These are phyloP conservation scores for Acomys russatus DNA, from an alignment of 2,797 vertebrate species.

Conservation along the genomic window DNA sequence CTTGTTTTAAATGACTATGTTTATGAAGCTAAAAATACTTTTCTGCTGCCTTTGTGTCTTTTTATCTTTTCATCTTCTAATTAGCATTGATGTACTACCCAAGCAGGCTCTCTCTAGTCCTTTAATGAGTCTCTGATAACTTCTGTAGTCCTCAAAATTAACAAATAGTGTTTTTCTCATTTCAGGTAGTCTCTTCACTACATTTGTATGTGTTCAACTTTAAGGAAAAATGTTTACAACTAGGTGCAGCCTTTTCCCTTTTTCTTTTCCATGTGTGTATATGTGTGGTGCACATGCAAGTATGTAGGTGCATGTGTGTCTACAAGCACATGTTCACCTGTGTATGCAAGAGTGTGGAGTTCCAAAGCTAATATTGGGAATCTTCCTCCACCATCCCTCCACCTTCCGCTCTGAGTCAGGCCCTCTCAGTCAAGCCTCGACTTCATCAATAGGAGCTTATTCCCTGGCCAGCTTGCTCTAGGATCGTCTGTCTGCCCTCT, in stretches of 20 bases:
- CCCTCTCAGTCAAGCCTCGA: neutral
- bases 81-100: neutral
- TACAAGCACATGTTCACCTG: neutral
- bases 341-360: too few species aligned
- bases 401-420: neutral
- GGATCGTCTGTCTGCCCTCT: neutral
- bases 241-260: neutral
- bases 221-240: constrained; percentile 33
- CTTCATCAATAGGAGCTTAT: neutral
- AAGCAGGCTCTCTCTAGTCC: neutral
- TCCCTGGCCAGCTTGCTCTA: neutral
- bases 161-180: neutral
- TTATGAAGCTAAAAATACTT: constrained; percentile 39
- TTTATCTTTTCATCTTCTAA: neutral
- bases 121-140: constrained; percentile 10
- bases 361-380: neutral
- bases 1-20: constrained; percentile 32
- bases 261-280: neutral
- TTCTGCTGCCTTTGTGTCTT: neutral
- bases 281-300: neutral
- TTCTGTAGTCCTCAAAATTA: neutral
- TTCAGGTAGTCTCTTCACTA: constrained; percentile 9
- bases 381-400: neutral
- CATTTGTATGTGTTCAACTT: constrained; percentile 15
- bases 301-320: neutral